Base-by-base conservation (phyloP, 2,797 vertebrate genomes). In the Petrocephalus schoutedeni region DNA sequence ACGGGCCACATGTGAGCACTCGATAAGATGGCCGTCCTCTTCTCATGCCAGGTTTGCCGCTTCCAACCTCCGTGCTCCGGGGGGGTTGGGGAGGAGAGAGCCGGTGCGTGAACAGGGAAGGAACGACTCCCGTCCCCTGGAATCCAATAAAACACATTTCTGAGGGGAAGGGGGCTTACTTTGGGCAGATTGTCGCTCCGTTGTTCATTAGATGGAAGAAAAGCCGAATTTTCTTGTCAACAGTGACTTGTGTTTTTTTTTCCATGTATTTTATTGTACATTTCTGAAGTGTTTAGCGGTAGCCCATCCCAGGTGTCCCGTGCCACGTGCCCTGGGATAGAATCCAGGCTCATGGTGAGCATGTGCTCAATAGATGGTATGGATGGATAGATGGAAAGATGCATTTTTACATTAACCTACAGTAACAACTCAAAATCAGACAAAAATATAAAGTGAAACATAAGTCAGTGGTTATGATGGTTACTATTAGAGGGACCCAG, bases 1-100 rank as follows among this genome's bases (percentile, higher is more conserved):
- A 21, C 45, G 3, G 82, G 61, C 83, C 87, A 85, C 87, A 71
- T 88, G 87, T 45, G 84, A 51, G 82, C n/a, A 67, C 80, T 64
- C 64, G 87, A 88, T 88, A 88, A 88, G 80, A 53, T 85, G 58
- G 51, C 61, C 49, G 82, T 83, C 19, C 28, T 56, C 19, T 49
- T 36, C 58, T 16, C 16, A 14, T 86, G 87, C 87, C 87, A 88
- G 87, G 82, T 12, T 6, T 58, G 80, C 61, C 57, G 59, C 49
- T 45, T n/a, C 41, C 74, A 51, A 21, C 74, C 16, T 88, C 82
- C 45, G n/a, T 56, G 54, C 10, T 88, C 53, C n/a, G 53, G 19
- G 77, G 36, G 19, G 77, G 7, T n/a, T 49, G 53, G 83, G 51
- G 83, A n/a, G 77, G n/a, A 28, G 53, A 19, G 8, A 51, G 53